Conservation (phyloP, 2,113 vertebrate species). For the Brienomyrus longianalis region DNA sequence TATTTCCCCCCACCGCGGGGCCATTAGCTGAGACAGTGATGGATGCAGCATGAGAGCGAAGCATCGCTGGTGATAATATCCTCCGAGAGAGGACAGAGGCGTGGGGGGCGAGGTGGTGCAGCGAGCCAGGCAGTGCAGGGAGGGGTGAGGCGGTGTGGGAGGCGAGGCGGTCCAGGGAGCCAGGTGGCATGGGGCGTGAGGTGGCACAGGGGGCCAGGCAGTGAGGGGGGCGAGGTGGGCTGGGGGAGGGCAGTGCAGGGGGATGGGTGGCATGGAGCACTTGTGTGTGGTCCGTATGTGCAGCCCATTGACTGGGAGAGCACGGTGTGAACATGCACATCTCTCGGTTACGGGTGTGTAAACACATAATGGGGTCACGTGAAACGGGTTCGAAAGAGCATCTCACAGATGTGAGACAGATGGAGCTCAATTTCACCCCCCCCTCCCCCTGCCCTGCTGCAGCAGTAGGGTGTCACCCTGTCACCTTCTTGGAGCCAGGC, state of each 20-base stretch:
- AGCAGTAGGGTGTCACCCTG: background rate
- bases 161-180: too few relatives aligned
- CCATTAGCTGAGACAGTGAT: conserved; percentile 12
- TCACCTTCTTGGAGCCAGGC: background rate
- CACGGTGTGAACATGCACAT: background rate
- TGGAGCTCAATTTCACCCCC: background rate
- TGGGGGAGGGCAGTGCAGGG: background rate
- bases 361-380: background rate
- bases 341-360: background rate
- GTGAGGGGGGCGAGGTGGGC: too few relatives aligned
- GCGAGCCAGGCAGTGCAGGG: too few relatives aligned
- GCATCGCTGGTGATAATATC: background rate
- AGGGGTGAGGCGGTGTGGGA: too few relatives aligned
- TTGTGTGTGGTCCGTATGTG: background rate
- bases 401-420: background rate
- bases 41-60: background rate
- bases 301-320: background rate
- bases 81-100: background rate
- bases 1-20: conserved; percentile 1
- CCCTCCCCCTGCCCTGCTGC: background rate
- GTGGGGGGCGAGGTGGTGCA: background rate
- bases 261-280: background rate
- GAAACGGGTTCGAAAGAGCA: background rate
- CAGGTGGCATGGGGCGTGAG: too few relatives aligned
- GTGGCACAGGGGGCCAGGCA: too few relatives aligned